Percentiles rank a stretch among this genome's conserved stretches.
These are phyloP conservation scores for Halyomorpha halys DNA, from an alignment of 1,140 invertebrate genomes.

Conservation along the genomic window DNA sequence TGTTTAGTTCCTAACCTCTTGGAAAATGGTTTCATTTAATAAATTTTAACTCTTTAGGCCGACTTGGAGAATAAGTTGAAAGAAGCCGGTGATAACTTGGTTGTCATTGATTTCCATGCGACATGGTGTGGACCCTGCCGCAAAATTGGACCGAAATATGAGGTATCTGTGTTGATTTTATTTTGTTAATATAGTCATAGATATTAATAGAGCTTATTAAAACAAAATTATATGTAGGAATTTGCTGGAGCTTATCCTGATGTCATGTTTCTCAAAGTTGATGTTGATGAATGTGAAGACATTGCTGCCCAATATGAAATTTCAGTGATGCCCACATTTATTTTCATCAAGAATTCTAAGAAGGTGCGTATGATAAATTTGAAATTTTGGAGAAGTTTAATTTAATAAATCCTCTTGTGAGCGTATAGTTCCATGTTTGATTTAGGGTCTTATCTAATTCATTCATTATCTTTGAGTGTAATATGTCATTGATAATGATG, in stretches of 20 bases:
- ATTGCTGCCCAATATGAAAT: conserved; percentile 69
- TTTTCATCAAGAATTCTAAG: conserved; percentile 70
- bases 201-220: not conserved
- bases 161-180: conserved; percentile 35
- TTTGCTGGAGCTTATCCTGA: conserved; percentile 39
- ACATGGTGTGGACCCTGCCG: conserved; percentile 90
- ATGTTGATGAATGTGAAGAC: conserved; percentile 83
- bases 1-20: not conserved
- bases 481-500: conserved; percentile 15
- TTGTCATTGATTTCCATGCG: conserved; percentile 81
- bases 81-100: conserved; percentile 68
- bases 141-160: conserved; percentile 72
- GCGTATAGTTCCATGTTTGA: not conserved
- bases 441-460: not conserved
- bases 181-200: not conserved
- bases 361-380: conserved; percentile 40
- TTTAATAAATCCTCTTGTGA: conserved; percentile 1
- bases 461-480: not conserved
- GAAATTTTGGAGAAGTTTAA: not conserved
- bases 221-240: conserved; percentile 41
- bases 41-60: conserved; percentile 38
- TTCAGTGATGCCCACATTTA: conserved; percentile 84
- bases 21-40: conserved; percentile 27
- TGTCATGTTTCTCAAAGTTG: conserved; percentile 60
- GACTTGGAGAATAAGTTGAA: conserved; percentile 62